Evolutionary conservation across 2,113 vertebrate genomes (phyloP).

Genomic region (Periophthalmus modestus): DNA sequence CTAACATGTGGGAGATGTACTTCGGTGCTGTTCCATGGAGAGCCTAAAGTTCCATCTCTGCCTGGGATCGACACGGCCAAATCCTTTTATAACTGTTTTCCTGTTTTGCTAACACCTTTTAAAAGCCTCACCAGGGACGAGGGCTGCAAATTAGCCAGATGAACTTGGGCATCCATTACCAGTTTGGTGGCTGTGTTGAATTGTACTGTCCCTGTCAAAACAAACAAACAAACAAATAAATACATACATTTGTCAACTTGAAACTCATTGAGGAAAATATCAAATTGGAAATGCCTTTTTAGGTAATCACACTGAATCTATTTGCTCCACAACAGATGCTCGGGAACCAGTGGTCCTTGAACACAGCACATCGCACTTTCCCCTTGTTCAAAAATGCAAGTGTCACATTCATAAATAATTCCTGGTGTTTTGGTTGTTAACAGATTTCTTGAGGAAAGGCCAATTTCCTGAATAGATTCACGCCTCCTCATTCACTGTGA

Average conservation of each 20-base stretch:
- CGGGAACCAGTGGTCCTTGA: not conserved
- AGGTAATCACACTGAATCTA: not conserved
- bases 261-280: not conserved
- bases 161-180: too few species aligned
- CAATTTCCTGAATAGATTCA: constrained; percentile 7
- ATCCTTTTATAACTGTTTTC: too few species aligned
- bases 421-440: constrained; percentile 3
- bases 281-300: not conserved
- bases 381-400: constrained; percentile 10
- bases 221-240: too few species aligned
- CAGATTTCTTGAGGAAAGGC: constrained; percentile 16
- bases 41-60: too few species aligned
- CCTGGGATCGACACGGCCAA: too few species aligned
- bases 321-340: not conserved
- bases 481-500: not conserved
- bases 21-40: too few species aligned
- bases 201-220: too few species aligned
- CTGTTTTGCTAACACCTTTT: too few species aligned
- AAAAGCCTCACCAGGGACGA: too few species aligned
- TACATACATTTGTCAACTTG: not conserved
- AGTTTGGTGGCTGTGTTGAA: too few species aligned
- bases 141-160: too few species aligned
- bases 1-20: too few species aligned
- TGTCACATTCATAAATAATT: constrained; percentile 28
- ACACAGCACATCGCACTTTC: not conserved